phyloP scores from a whole-genome alignment of 2,113 vertebrate genomes.

The Rhinolophus sinicus region DNA sequence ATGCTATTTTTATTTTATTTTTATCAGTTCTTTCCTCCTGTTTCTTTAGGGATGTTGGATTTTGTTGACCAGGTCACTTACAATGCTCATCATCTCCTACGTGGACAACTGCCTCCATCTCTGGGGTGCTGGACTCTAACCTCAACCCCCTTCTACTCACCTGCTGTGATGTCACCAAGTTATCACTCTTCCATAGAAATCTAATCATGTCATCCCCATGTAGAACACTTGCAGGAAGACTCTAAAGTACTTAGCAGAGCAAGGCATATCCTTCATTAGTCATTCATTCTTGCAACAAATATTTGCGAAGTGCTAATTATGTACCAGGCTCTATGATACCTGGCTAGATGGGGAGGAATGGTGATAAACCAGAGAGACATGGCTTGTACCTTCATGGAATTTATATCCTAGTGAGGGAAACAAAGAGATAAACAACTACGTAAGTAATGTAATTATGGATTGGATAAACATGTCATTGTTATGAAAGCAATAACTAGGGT shows the following conservation, averaged over 20 bases:
- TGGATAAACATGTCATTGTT: not conserved
- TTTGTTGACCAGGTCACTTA: not conserved
- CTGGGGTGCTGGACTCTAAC: not conserved
- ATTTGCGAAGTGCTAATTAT: not conserved
- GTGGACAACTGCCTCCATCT: not conserved
- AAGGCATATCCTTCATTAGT: not conserved
- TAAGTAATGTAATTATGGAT: not conserved
- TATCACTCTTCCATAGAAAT: not conserved
- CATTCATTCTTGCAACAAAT: not conserved
- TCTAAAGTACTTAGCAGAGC: not conserved
- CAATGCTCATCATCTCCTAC: not conserved
- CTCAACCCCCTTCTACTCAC: not conserved
- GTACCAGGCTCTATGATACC: not conserved
- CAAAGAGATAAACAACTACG: not conserved
- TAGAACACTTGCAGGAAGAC: conserved; percentile 18
- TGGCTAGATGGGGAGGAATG: not conserved
- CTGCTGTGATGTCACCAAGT: conserved; percentile 13
- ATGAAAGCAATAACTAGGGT: not conserved
- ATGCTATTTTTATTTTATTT: not conserved
- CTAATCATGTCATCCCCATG: not conserved
- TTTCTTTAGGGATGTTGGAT: not conserved
- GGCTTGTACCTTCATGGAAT: not conserved
- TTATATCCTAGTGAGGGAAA: not conserved
- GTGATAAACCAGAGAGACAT: not conserved
- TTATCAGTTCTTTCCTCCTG: not conserved